Conservation (phyloP, 2,888 invertebrate species). For the Aelia acuminata region DNA sequence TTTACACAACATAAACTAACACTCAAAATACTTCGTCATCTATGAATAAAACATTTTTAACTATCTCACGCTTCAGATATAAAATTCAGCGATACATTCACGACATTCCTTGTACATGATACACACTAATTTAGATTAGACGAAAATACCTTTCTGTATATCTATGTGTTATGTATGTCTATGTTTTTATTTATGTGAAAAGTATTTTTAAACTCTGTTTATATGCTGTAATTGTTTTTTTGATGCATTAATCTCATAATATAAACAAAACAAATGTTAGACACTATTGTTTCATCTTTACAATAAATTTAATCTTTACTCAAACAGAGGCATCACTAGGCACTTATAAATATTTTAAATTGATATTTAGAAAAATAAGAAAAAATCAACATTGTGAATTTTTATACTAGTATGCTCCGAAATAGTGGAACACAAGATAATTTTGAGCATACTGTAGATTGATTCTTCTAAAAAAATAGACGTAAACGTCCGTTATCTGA, state of each 20-base stretch:
- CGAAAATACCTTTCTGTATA: neutral
- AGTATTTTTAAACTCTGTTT: neutral
- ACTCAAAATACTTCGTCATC: neutral
- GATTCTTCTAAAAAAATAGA: too few relatives aligned
- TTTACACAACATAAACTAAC: neutral
- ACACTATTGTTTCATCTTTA: neutral
- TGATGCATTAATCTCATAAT: constrained; percentile 7
- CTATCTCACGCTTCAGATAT: neutral
- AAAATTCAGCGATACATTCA: neutral
- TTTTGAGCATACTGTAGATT: too few relatives aligned
- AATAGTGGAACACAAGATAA: too few relatives aligned
- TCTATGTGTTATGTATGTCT: neutral
- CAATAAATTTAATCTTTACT: neutral
- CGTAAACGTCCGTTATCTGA: too few relatives aligned
- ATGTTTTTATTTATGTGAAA: neutral
- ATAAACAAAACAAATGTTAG: neutral
- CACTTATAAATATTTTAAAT: too few relatives aligned
- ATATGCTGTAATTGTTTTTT: neutral
- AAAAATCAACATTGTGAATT: too few relatives aligned
- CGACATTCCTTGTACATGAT: neutral
- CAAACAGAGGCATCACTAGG: neutral
- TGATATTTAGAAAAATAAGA: too few relatives aligned
- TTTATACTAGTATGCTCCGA: too few relatives aligned
- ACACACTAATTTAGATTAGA: neutral
- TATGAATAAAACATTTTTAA: constrained; percentile 8